phyloP scores from a whole-genome alignment of 2,888 invertebrate genomes.

The Mantis religiosa region DNA sequence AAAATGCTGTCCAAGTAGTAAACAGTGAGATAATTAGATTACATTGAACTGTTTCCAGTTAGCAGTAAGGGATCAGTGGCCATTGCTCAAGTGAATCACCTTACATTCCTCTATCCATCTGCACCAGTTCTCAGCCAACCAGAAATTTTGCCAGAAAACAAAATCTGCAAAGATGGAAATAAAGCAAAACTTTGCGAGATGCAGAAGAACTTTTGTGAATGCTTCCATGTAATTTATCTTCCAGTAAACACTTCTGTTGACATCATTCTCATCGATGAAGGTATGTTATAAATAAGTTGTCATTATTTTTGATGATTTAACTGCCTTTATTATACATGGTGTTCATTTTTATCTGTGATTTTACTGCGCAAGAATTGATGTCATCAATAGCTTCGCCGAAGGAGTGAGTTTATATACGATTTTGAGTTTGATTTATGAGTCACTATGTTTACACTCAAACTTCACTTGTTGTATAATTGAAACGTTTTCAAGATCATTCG shows the following conservation, averaged over 20 bases:
- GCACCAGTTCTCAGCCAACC: conserved; percentile 74
- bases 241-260: conserved; percentile 66
- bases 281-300: conserved; percentile 43
- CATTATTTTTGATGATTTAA: too few relatives aligned
- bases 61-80: conserved; percentile 39
- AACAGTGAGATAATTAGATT: too few relatives aligned
- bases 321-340: too few relatives aligned
- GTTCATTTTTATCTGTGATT: too few relatives aligned
- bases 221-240: conserved; percentile 65
- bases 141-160: conserved; percentile 47
- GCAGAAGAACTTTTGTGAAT: conserved; percentile 55
- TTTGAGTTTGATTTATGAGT: too few relatives aligned
- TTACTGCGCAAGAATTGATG: too few relatives aligned
- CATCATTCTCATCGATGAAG: conserved; percentile 70
- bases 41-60: not conserved
- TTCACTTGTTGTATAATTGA: too few relatives aligned
- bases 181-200: conserved; percentile 24
- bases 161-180: conserved; percentile 35
- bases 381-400: too few relatives aligned
- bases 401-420: too few relatives aligned
- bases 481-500: too few relatives aligned
- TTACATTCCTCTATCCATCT: conserved; percentile 70
- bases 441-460: too few relatives aligned
- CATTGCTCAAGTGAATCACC: conserved; percentile 64
- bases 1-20: too few relatives aligned